Conservation (phyloP, 2,113 vertebrate species). For the Narcine bancroftii region DNA sequence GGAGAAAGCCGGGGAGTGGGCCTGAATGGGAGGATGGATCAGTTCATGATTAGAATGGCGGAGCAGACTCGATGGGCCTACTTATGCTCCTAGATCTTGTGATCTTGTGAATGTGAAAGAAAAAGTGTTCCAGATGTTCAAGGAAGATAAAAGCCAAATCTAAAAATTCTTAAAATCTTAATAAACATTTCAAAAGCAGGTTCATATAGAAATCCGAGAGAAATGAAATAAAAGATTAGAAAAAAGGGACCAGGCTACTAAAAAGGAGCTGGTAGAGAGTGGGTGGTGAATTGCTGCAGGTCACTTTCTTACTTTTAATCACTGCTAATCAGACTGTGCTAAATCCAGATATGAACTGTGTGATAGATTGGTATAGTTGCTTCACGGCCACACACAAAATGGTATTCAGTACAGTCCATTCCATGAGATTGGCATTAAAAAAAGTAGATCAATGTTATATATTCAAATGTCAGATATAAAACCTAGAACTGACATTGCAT, state of each 20-base stretch:
- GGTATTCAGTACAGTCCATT: neutral
- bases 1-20: too few species aligned
- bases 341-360: neutral
- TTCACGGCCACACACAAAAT: neutral
- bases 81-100: too few species aligned
- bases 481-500: neutral
- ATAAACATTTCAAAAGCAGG: neutral
- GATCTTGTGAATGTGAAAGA: too few species aligned
- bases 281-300: neutral
- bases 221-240: neutral
- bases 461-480: neutral
- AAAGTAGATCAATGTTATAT: too few species aligned
- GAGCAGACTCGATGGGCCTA: too few species aligned
- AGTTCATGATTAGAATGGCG: too few species aligned
- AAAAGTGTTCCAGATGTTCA: neutral
- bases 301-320: neutral
- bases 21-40: too few species aligned
- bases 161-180: neutral
- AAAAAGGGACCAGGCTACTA: neutral
- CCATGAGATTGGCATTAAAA: too few species aligned
- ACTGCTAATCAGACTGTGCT: neutral
- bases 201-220: neutral
- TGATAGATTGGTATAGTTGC: neutral
- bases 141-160: neutral
- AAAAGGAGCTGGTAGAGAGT: too few species aligned